Conservation (phyloP, 2,888 invertebrate species). For the Eumacrocentrus americanus region DNA sequence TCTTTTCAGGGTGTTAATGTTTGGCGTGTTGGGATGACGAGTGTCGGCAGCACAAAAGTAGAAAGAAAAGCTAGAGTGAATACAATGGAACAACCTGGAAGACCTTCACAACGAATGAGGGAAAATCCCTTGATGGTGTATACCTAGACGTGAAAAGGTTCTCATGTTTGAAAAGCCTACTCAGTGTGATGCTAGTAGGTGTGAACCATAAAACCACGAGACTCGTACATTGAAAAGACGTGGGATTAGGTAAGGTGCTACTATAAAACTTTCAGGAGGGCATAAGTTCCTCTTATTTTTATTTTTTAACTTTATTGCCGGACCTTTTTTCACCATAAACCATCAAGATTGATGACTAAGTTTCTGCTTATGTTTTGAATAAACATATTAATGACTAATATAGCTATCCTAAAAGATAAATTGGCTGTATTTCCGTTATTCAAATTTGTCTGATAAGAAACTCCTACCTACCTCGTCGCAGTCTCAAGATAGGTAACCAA, state of each 20-base stretch:
- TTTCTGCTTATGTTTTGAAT: not conserved
- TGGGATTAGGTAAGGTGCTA: slow-evolving; percentile 13
- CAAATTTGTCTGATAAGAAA: slow-evolving; percentile 3
- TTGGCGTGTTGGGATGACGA: not conserved
- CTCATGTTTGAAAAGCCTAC: slow-evolving; percentile 11
- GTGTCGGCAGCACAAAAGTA: slow-evolving; percentile 9
- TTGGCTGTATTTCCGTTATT: not conserved
- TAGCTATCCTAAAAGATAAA: too few species aligned
- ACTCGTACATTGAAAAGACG: not conserved
- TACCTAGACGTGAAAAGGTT: not conserved
- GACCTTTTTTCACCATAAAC: not conserved
- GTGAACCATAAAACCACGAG: slow-evolving; percentile 20
- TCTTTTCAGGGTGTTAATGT: slow-evolving; percentile 1
- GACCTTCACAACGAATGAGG: not conserved
- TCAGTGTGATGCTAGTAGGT: slow-evolving; percentile 6
- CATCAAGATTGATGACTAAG: not conserved
- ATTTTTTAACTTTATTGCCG: not conserved
- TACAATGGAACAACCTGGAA: slow-evolving; percentile 1
- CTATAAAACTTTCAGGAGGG: slow-evolving; percentile 6
- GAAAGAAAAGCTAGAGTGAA: not conserved
- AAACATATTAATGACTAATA: not conserved
- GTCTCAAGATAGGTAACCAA: slow-evolving; percentile 14
- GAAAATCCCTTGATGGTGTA: not conserved
- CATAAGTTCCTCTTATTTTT: not conserved
- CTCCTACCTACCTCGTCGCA: not conserved